Percentiles rank a stretch among this genome's conserved stretches.
Conservation (phyloP, 2,113 vertebrate species). For the Laticauda colubrina region DNA sequence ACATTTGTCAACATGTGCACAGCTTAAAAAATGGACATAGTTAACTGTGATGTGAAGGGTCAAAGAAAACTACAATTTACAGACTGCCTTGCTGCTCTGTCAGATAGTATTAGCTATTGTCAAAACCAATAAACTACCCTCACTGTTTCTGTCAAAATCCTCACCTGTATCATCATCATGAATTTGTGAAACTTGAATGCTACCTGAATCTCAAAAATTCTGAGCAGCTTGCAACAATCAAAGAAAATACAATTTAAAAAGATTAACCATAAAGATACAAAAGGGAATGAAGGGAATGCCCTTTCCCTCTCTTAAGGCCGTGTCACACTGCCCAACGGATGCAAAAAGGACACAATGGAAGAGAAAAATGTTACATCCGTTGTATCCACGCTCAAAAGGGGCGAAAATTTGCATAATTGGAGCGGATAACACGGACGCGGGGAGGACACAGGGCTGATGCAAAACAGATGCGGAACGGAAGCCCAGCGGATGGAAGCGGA, state of each 20-base stretch:
- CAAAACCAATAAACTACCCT: slow-evolving; percentile 33
- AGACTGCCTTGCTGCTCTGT: slow-evolving; percentile 12
- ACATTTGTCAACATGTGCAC: background rate
- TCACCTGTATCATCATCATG: background rate
- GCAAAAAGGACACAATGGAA: too few species aligned
- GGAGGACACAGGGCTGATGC: too few species aligned
- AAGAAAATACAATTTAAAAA: background rate
- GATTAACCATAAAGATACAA: background rate
- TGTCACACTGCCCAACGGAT: too few species aligned
- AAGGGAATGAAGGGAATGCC: background rate
- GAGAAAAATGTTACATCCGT: too few species aligned
- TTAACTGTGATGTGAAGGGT: accelerated
- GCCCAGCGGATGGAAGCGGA: too few species aligned
- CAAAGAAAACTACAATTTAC: slow-evolving; percentile 4
- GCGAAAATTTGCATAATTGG: too few species aligned
- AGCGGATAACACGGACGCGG: too few species aligned
- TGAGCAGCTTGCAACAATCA: background rate
- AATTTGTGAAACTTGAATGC: background rate
- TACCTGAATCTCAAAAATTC: background rate
- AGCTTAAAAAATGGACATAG: slow-evolving; percentile 9
- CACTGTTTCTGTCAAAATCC: slow-evolving; percentile 14
- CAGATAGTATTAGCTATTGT: slow-evolving; percentile 15
- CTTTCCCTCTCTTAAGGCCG: background rate
- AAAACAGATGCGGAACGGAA: too few species aligned
- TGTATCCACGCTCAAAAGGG: too few species aligned